Evolutionary conservation across 2,797 vertebrate genomes (phyloP), one percentile per base, ranked within the genome.

Genomic region (Molossus alvarezi): DNA sequence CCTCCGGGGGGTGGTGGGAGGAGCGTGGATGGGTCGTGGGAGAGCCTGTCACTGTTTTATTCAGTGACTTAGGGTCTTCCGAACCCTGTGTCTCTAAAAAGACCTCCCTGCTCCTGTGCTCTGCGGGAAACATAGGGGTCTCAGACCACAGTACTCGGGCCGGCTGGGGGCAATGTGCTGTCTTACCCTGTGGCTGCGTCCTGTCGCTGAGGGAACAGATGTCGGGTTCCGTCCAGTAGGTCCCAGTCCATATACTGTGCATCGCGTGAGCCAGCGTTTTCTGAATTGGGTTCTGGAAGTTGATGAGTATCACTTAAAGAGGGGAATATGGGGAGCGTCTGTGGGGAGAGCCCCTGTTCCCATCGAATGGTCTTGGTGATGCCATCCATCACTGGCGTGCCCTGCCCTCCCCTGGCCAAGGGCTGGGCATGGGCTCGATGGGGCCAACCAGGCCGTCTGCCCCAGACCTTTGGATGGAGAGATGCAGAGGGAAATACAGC

Each of bases 171-270:
- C 17, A 1, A 2, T 33, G 15, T 29, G 1, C 18, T 3, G 3
- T n/a, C 79, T 45, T n/a, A 20, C 5, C 0, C 0, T 1, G 23
- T 6, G 51, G 62, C 18, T 48, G 1, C 0, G 0, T 20, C 9
- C 80, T 1, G 17, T 29, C 13, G 53, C 29, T 33, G 9, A 45
- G 1, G 65, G 33, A 29, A 14, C 23, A 2, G 48, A 64, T 33
- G 53, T 10, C 55, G 0, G 0, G 0, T 3, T 48, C 51, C 8
- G 0, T 55, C 41, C 41, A 5, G 41, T 45, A 45, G 41, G 41
- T 41, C 12, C 33, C 18, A 41, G 23, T 23, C 33, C 37, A 23
- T 41, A 23, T 3, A 3, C 12, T 11, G 10, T 41, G 67, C 67
- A 6, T 23, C 5, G 33, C 17, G 20, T 41, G 12, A 11, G 12